These are phyloP conservation scores for Axea sp. DNA, from an alignment of 2,888 invertebrate genomes.

Conservation along the genomic window DNA sequence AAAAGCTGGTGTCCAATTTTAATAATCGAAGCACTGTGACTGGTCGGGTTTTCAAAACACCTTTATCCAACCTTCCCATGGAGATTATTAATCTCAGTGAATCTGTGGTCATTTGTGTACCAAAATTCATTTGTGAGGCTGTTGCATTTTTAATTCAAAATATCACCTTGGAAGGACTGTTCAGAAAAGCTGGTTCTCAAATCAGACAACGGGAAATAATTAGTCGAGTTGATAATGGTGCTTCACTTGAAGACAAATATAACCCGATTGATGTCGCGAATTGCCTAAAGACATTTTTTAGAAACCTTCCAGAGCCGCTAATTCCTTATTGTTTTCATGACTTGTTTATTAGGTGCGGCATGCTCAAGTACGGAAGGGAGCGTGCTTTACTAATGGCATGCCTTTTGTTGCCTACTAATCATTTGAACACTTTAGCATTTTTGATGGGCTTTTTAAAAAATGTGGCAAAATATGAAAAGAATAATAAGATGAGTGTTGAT, in stretches of 20 bases:
- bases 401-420: constrained; percentile 86
- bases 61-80: constrained; percentile 80
- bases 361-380: constrained; percentile 82
- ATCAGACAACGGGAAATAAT: constrained; percentile 90
- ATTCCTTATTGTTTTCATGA: constrained; percentile 88
- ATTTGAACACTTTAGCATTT: constrained; percentile 89
- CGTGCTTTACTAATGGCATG: constrained; percentile 85
- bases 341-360: constrained; percentile 85
- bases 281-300: constrained; percentile 90
- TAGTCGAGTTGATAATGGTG: constrained; percentile 86
- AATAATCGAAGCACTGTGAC: not conserved
- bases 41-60: constrained; percentile 80
- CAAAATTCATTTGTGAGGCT: constrained; percentile 86
- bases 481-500: constrained; percentile 90
- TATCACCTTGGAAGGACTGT: constrained; percentile 89
- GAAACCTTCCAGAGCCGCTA: constrained; percentile 91
- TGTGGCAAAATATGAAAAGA: constrained; percentile 84
- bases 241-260: constrained; percentile 85
- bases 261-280: constrained; percentile 92
- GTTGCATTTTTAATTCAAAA: constrained; percentile 85
- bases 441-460: constrained; percentile 89
- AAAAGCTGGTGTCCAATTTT: not conserved
- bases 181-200: constrained; percentile 93
- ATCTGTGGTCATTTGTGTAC: constrained; percentile 81
- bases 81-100: constrained; percentile 78